phyloP scores from a whole-genome alignment of 2,888 invertebrate genomes.

The Eurois occulta region DNA sequence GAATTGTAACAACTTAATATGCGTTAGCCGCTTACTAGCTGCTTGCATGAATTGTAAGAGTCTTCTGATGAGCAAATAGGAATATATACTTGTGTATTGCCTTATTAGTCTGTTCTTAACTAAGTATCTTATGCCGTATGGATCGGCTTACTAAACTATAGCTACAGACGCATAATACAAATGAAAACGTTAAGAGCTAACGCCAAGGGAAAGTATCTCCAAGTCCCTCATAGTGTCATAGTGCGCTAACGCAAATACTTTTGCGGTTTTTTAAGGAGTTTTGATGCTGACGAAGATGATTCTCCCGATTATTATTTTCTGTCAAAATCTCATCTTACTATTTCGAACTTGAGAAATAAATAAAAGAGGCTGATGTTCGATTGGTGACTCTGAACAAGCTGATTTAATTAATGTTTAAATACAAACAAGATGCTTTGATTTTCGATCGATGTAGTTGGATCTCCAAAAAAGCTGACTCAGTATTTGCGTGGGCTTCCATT shows the following conservation, averaged over 20 bases:
- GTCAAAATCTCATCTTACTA: not conserved
- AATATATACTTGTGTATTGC: constrained; percentile 3
- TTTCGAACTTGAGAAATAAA: not conserved
- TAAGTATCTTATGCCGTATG: not conserved
- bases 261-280: not conserved
- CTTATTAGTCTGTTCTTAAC: constrained; percentile 1
- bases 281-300: not conserved
- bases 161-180: not conserved
- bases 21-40: constrained; percentile 30
- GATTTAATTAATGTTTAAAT: constrained; percentile 1
- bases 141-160: not conserved
- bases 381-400: not conserved
- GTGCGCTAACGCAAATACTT: not conserved
- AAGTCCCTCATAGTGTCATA: not conserved
- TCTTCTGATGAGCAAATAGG: constrained; percentile 13
- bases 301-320: not conserved
- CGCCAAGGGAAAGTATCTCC: not conserved
- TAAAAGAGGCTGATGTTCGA: not conserved
- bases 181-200: not conserved
- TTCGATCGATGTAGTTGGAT: not conserved
- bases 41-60: constrained; percentile 47
- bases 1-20: constrained; percentile 59
- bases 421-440: not conserved
- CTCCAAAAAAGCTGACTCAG: constrained; percentile 28
- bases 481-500: constrained; percentile 9